Base-by-base conservation (phyloP, 2,888 invertebrate genomes). In the Dasysyrphus tricinctus region DNA sequence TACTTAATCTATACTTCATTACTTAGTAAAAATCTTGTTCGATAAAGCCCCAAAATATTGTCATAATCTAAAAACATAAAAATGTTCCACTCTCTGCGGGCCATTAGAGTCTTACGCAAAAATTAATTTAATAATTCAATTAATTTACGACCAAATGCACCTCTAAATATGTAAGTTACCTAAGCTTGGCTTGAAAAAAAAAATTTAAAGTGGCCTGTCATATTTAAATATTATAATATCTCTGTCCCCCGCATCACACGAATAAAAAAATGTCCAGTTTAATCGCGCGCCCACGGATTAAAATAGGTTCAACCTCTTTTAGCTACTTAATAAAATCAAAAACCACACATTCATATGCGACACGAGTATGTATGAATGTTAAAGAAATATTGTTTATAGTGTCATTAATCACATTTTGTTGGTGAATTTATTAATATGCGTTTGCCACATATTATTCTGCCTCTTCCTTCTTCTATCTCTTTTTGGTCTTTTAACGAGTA, bases 101-200 rank as follows among this genome's bases (percentile, higher is more conserved):
- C 61, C 61, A 61, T 51, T 37, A 61, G 6, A 19, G 56, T 54
- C 74, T 80, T 75, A 59, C 61, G 75, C 37, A 75, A 75, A 67
- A 51, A 12, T 57, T 32, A 75, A 69, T 74, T 69, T 37, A 44
- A 69, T 65, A 65, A 57, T 67, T 67, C 49, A 70, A 54, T 56
- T 63, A 79, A 79, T 75, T 75, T 59, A 82, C 49, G 19, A 59
- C 51, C 39, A 24, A 47, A 65, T 54, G 57, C 80, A 75, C 24
- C 24, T 24, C 1, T 24, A 39, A 37, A 70, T 65, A 16, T 47
- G 16, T 47, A n/a, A n/a, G n/a, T 80, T 75, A 49, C 80, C 42
- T n/a, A 75, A 70, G 39, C 42, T 42, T 19, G 0, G 12, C 3
- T 3, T 2, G 3, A 24, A 24, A 24, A 24, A 24, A 11, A 7